These are phyloP conservation scores for Sebastes minor DNA, from an alignment of 2,797 vertebrate species.

Conservation along the genomic window DNA sequence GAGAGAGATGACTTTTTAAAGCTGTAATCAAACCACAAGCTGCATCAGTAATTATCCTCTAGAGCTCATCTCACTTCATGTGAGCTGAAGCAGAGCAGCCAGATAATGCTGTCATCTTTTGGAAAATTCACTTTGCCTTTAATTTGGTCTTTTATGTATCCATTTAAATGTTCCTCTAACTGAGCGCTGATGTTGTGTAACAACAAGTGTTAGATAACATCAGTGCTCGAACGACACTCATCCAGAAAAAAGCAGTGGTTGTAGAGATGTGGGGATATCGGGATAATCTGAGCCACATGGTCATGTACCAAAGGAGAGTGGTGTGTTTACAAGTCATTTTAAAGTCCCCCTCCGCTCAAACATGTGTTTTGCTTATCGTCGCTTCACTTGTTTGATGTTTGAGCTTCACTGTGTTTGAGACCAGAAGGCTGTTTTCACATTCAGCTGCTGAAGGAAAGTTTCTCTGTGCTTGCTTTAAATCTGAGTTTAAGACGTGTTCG, in stretches of 20 bases:
- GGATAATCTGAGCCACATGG: conserved; percentile 18
- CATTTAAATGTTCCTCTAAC: neutral
- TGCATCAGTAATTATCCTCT: conserved; percentile 39
- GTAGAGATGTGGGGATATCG: neutral
- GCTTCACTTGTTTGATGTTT: neutral
- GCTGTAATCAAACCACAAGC: conserved; percentile 51
- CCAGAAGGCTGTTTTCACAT: neutral
- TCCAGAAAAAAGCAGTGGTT: neutral
- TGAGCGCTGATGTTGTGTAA: neutral
- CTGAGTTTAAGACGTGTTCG: neutral
- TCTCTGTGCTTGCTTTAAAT: neutral
- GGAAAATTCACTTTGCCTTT: conserved; percentile 6
- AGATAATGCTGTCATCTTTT: neutral
- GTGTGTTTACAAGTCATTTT: neutral
- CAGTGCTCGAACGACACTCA: neutral
- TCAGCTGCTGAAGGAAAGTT: neutral
- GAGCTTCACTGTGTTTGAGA: neutral
- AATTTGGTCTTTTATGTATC: neutral
- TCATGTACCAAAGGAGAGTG: neutral
- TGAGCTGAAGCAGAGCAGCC: neutral
- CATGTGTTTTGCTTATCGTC: neutral
- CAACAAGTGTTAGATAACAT: neutral
- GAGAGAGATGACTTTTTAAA: neutral
- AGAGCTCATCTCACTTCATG: conserved; percentile 21
- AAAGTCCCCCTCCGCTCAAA: neutral